Evolutionary conservation across 2,888 invertebrate species (phyloP), one percentile per base, ranked within the genome.

Genomic region (Pachliopta kotzebuea): DNA sequence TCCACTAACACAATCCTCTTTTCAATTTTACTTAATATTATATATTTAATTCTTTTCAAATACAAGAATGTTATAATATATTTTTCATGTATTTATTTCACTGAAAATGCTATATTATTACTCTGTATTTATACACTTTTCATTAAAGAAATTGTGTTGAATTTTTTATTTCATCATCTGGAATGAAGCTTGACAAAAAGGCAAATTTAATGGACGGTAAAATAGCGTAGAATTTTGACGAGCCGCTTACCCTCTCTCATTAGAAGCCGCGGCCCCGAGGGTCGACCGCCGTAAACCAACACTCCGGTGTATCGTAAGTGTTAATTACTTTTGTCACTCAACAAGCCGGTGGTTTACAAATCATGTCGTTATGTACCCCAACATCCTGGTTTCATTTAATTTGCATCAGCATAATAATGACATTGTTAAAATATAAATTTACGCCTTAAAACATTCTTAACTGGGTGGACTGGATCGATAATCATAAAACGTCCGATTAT

Each of bases 281-380:
- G 85, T 84, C 80, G 81, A 78, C 75, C 76, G 74, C 78, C 84
- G 82, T 86, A 86, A 87, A 83, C 83, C 81, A 78, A 76, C 78
- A 78, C 85, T 85, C 80, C 77, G 82, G 84, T 85, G 81, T 86
- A 87, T 87, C 84, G 84, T 84, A 85, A 88, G 86, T 89, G 88
- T 87, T 90, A 89, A 90, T 89, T 88, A 88, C 86, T 88, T 87
- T 85, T 86, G 89, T 87, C 89, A 88, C 84, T 87, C 79, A 78
- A 74, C 84, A 80, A 81, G 79, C 82, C 78, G 78, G 83, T 74
- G 80, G 83, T 85, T 85, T 85, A 86, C 87, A 88, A 88, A 88
- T 89, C 85, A 85, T 78, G 72, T 77, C 78, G 77, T 84, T 86
- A 84, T 82, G 79, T 86, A 84, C 85, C 83, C 79, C 76, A 73